Conservation (phyloP, 2,797 vertebrate species). For the Malacoraja senta region DNA sequence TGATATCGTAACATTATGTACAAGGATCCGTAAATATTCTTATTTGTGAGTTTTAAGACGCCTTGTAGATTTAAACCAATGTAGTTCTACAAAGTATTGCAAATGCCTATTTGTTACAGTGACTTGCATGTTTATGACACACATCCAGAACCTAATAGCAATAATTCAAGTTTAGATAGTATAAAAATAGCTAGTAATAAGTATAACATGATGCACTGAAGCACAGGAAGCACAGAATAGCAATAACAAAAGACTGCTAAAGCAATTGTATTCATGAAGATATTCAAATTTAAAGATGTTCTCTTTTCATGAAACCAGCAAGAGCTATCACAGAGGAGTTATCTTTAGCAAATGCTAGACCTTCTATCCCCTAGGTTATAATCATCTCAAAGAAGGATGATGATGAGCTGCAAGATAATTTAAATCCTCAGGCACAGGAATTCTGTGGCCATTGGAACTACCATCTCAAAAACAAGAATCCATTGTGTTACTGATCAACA, state of each 20-base stretch:
- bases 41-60: not conserved
- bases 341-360: not conserved
- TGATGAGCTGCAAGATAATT: not conserved
- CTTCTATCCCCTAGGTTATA: not conserved
- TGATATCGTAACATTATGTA: not conserved
- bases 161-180: not conserved
- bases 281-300: constrained; percentile 1
- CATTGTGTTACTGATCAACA: not conserved
- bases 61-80: not conserved
- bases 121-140: not conserved
- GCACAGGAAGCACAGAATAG: not conserved
- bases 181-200: not conserved
- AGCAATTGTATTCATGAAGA: not conserved
- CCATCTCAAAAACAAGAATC: not conserved
- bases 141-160: not conserved
- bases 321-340: not conserved
- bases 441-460: not conserved
- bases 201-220: not conserved
- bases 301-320: not conserved
- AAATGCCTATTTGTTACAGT: not conserved
- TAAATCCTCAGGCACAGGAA: no score
- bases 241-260: not conserved
- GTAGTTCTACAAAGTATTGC: not conserved
- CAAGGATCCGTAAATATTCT: not conserved
- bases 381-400: not conserved